Conservation (phyloP, 2,797 vertebrate genomes). For the Momotus momota region DNA sequence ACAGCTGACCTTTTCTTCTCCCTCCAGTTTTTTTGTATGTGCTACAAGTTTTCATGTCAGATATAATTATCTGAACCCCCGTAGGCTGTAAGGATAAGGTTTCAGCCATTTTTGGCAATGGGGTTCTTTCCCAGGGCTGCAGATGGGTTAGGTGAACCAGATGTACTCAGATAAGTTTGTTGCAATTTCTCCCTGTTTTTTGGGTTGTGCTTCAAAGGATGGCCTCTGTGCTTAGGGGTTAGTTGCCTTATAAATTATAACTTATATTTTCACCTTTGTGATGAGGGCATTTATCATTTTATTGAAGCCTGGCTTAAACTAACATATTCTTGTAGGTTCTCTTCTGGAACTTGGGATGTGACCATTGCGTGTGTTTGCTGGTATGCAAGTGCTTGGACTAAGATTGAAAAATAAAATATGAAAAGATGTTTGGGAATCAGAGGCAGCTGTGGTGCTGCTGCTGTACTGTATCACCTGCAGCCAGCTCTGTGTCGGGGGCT, state of each 20-base stretch:
- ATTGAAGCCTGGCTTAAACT: neutral
- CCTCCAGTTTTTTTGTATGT: slow-evolving; percentile 63
- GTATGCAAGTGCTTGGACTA: neutral
- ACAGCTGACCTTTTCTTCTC: slow-evolving; percentile 71
- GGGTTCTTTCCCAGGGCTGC: slow-evolving; percentile 66
- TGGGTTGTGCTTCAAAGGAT: slow-evolving; percentile 57
- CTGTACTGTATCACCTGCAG: neutral
- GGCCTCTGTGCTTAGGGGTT: neutral
- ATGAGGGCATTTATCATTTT: slow-evolving; percentile 21
- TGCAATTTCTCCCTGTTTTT: slow-evolving; percentile 49
- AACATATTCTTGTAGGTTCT: neutral
- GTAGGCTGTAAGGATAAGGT: slow-evolving; percentile 70
- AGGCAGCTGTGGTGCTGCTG: neutral
- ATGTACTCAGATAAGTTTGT: slow-evolving; percentile 67
- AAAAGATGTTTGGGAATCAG: neutral
- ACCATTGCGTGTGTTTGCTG: neutral
- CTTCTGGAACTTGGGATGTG: neutral
- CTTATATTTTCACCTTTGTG: neutral
- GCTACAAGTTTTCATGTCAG: slow-evolving; percentile 74
- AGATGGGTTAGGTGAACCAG: slow-evolving; percentile 70
- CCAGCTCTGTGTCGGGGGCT: neutral
- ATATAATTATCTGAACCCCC: slow-evolving; percentile 72
- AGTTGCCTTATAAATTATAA: slow-evolving; percentile 27
- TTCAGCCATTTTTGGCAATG: slow-evolving; percentile 69
- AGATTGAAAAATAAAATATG: neutral